Percentiles rank a stretch among this genome's conserved stretches.
Evolutionary conservation across 2,888 invertebrate species (phyloP).

Genomic region (Aspidiotus destructor): DNA sequence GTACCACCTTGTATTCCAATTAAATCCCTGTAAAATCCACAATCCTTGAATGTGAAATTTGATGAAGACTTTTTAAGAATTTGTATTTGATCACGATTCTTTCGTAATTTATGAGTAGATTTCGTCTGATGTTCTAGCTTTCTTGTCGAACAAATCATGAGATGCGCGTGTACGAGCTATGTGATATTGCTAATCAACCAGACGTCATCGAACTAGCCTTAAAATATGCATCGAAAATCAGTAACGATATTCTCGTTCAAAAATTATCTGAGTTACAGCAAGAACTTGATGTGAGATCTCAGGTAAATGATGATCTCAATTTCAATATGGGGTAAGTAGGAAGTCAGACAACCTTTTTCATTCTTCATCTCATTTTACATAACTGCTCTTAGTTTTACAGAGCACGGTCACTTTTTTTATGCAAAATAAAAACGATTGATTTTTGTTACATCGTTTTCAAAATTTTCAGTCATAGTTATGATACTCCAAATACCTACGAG

Average conservation of each 20-base stretch:
- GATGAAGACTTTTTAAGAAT: too few species aligned
- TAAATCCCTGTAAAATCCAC: too few species aligned
- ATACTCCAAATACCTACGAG: too few species aligned
- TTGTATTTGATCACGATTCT: neutral
- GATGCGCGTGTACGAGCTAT: constrained; percentile 74
- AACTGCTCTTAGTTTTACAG: neutral
- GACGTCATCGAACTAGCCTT: constrained; percentile 71
- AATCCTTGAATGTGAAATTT: too few species aligned
- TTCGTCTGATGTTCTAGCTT: constrained; percentile 47
- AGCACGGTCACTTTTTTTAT: too few species aligned
- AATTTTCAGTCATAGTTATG: neutral
- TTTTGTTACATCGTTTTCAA: neutral
- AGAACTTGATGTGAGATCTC: constrained; percentile 9
- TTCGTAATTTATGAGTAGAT: neutral
- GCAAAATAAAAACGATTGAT: neutral
- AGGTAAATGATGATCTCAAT: too few species aligned
- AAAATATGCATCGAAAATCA: constrained; percentile 75
- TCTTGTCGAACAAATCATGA: constrained; percentile 77
- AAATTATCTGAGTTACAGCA: constrained; percentile 47
- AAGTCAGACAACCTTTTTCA: neutral
- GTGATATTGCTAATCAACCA: constrained; percentile 67
- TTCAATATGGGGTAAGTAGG: neutral
- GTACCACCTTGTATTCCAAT: too few species aligned
- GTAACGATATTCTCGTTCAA: constrained; percentile 67
- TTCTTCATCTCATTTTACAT: neutral